These are phyloP conservation scores for Menura novaehollandiae DNA, from an alignment of 2,113 vertebrate species.

Conservation along the genomic window DNA sequence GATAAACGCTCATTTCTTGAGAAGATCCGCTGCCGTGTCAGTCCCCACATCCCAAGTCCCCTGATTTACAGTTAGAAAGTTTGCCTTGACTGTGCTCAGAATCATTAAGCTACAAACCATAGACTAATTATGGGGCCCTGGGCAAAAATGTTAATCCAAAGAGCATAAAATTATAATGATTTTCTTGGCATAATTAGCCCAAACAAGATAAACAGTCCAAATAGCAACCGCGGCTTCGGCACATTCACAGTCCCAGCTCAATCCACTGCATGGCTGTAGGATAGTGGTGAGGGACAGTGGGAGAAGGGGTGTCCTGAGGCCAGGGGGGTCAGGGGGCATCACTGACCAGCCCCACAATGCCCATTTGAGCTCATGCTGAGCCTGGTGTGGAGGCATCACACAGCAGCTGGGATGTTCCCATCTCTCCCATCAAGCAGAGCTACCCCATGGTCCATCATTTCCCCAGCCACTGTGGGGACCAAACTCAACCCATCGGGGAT, in stretches of 20 bases:
- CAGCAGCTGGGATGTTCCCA: fast-evolving
- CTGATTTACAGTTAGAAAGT: constrained; percentile 9
- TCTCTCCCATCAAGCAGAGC: not conserved
- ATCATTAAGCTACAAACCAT: constrained; percentile 46
- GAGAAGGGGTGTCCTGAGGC: not conserved
- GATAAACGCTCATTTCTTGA: not conserved
- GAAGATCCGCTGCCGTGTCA: not conserved
- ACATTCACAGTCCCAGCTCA: not conserved
- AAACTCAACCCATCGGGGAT: fast-evolving
- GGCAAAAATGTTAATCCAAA: constrained; percentile 61
- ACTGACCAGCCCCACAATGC: not conserved
- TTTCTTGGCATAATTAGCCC: constrained; percentile 61
- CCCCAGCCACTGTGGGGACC: fast-evolving
- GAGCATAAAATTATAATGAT: constrained; percentile 65
- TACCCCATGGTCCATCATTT: fast-evolving
- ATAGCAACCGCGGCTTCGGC: not conserved
- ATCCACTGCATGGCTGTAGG: not conserved
- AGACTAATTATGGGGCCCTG: constrained; percentile 54
- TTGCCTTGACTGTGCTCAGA: not conserved
- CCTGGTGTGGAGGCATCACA: fast-evolving
- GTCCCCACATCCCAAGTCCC: not conserved
- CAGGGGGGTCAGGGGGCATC: not conserved
- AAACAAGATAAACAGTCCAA: constrained; percentile 45
- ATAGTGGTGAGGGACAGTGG: fast-evolving
- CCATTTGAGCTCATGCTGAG: fast-evolving